These are phyloP conservation scores for Formicarius rufipectus DNA, from an alignment of 2,113 vertebrate genomes.

Conservation along the genomic window DNA sequence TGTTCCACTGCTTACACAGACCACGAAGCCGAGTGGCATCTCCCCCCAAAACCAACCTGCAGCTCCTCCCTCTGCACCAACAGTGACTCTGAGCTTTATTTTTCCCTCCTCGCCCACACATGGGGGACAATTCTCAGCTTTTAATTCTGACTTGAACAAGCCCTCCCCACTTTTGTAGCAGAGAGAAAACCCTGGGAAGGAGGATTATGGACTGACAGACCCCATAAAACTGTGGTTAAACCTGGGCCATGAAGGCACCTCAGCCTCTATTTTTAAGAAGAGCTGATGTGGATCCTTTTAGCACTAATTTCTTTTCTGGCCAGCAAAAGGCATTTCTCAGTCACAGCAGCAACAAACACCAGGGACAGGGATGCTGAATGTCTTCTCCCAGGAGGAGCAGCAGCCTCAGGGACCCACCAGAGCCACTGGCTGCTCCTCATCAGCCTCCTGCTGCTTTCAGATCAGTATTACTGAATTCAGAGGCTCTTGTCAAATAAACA, in stretches of 20 bases:
- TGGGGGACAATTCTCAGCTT: neutral
- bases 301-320: neutral
- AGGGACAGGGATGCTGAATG: neutral
- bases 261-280: neutral
- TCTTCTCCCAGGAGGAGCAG: neutral
- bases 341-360: neutral
- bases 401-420: neutral
- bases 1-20: neutral
- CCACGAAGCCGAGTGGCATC: neutral
- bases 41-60: neutral
- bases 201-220: neutral
- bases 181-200: neutral
- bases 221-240: neutral
- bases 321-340: neutral
- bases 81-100: rapidly evolving
- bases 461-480: neutral
- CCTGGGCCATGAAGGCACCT: neutral
- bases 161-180: rapidly evolving
- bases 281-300: neutral
- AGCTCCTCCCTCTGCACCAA: neutral
- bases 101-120: rapidly evolving
- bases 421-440: neutral
- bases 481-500: neutral
- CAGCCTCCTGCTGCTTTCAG: neutral
- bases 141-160: neutral